Base-by-base conservation (phyloP, 2,797 vertebrate species). In the Masticophis lateralis region DNA sequence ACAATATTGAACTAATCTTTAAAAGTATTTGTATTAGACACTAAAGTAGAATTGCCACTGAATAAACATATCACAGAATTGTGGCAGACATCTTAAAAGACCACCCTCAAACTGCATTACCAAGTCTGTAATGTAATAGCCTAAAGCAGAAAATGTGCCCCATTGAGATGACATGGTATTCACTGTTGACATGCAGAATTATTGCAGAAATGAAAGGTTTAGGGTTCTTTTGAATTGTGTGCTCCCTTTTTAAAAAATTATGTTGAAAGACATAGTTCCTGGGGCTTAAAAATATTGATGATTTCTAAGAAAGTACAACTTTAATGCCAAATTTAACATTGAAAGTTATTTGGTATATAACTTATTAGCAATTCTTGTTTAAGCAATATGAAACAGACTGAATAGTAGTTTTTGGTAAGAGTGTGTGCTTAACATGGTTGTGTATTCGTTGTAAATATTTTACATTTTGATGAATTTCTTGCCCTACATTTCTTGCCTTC, bases 1-100 rank as follows among this genome's bases (percentile, higher is more conserved):
- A 91, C 63, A 53, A 20, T 90, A 94, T 93, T 37, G 87, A 87
- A 96, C 59, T 95, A 96, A 95, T 97, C 94, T 94, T 97, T 96
- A 96, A 96, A 97, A 97, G 95, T 91, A 94, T 95, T 97, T 95
- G 97, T 96, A 97, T 98, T 97, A 97, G 96, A 97, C 94, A 93
- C 53, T 74, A 88, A 97, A 97, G 96, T 95, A 97, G 95, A 96
- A 96, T 97, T 97, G 94, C 94, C 79, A 66, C 86, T 96, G 96
- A 97, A 96, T 97, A 98, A 98, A 97, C 95, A 97, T 93, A 96
- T 95, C 95, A 91, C 4, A 66, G 60, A 92, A 93, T 96, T 97
- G 95, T 94, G 86, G 95, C 96, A 97, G 97, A 96, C 93, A 91
- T 97, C 95, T 95, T 96, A 89, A 93, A 96, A 94, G 97, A 97